These are phyloP conservation scores for Erpobdella octoculata DNA, from an alignment of 2,888 invertebrate species.

Conservation along the genomic window DNA sequence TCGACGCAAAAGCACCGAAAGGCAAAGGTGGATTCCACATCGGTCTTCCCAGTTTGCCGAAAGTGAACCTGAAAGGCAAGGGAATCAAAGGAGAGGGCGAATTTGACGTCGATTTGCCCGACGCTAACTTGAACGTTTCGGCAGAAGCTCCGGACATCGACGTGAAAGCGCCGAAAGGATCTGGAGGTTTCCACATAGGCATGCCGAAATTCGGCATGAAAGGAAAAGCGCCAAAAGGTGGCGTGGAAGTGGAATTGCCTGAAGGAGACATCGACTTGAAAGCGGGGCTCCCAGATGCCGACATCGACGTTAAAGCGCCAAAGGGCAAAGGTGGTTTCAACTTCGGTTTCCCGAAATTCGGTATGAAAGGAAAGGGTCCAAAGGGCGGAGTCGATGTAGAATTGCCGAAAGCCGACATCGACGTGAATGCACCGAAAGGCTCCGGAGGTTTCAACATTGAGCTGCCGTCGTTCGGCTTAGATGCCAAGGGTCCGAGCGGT, in stretches of 20 bases:
- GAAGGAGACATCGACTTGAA: constrained; percentile 13
- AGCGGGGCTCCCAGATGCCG: constrained; percentile 22
- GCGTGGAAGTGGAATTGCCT: constrained; percentile 8
- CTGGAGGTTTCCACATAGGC: constrained; percentile 19
- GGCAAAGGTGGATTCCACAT: constrained; percentile 25
- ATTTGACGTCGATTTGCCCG: neutral
- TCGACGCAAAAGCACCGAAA: constrained; percentile 23
- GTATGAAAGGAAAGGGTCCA: constrained; percentile 20
- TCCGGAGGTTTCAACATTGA: constrained; percentile 14
- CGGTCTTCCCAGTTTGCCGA: constrained; percentile 16
- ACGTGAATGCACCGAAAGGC: constrained; percentile 17
- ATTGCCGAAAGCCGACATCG: constrained; percentile 9
- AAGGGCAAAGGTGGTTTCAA: constrained; percentile 11
- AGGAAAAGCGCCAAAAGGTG: constrained; percentile 19
- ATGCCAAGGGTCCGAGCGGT: constrained; percentile 23
- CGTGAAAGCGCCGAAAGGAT: constrained; percentile 11
- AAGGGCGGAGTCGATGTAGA: constrained; percentile 16
- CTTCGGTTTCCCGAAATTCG: constrained; percentile 12
- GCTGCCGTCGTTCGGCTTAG: constrained; percentile 18
- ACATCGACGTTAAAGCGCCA: constrained; percentile 21
- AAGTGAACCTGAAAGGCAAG: constrained; percentile 25
- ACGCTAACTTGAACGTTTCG: neutral
- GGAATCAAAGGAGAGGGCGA: constrained; percentile 20
- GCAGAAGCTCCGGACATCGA: constrained; percentile 12
- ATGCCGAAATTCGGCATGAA: constrained; percentile 27